These are phyloP conservation scores for Arenaria interpres DNA, from an alignment of 2,113 vertebrate species.

Conservation along the genomic window DNA sequence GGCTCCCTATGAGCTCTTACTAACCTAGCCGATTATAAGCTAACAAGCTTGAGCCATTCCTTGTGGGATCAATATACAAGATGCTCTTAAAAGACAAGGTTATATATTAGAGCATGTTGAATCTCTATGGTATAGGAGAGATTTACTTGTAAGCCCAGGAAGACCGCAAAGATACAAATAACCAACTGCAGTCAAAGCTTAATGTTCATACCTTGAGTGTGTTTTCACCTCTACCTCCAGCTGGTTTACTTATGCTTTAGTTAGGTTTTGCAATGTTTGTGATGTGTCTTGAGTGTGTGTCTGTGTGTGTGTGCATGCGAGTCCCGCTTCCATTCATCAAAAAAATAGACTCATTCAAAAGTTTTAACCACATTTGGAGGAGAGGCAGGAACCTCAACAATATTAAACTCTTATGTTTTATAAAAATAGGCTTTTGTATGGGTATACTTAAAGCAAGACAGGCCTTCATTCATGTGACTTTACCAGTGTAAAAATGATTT, in stretches of 20 bases:
- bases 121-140: not conserved
- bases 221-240: not conserved
- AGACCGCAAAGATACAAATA: not conserved
- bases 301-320: not conserved
- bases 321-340: not conserved
- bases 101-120: not conserved
- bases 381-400: not conserved
- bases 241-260: not conserved
- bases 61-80: not conserved
- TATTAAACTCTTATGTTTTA: not conserved
- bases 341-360: not conserved
- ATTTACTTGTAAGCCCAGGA: not conserved
- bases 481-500: not conserved
- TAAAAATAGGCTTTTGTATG: not conserved
- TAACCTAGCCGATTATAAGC: not conserved
- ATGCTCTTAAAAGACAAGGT: not conserved
- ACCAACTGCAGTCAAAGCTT: not conserved
- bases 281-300: not conserved
- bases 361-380: not conserved
- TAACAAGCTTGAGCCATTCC: conserved; percentile 17
- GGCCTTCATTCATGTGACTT: not conserved
- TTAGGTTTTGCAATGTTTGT: not conserved
- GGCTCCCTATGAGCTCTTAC: conserved; percentile 3
- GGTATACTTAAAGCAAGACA: not conserved
- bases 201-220: not conserved